Percentiles rank a stretch among this genome's conserved stretches.
Conservation (phyloP, 2,888 invertebrate genomes). For the Drosophila melanosoma region DNA sequence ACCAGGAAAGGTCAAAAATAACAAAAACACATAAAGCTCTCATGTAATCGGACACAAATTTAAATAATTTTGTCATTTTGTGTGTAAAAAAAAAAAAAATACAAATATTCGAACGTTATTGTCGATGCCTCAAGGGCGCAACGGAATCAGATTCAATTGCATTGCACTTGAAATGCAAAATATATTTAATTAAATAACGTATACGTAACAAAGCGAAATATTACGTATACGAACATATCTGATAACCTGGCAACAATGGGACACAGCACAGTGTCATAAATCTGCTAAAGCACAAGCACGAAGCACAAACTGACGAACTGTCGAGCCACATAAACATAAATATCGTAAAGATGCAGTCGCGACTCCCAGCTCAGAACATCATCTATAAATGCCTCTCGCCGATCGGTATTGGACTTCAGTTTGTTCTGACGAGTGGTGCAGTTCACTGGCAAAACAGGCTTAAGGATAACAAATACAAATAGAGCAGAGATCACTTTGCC, state of each 20-base stretch:
- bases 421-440: slow-evolving; percentile 40
- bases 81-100: slow-evolving; percentile 25
- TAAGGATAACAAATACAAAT: slow-evolving; percentile 38
- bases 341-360: slow-evolving; percentile 76
- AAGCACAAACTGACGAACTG: slow-evolving; percentile 54
- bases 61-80: slow-evolving; percentile 72
- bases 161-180: slow-evolving; percentile 73
- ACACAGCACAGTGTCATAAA: slow-evolving; percentile 81
- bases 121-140: slow-evolving; percentile 59
- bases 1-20: slow-evolving; percentile 53
- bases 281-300: slow-evolving; percentile 73
- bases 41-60: slow-evolving; percentile 62
- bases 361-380: slow-evolving; percentile 42
- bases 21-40: slow-evolving; percentile 51
- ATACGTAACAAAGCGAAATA: slow-evolving; percentile 53
- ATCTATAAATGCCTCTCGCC: slow-evolving; percentile 64
- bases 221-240: slow-evolving; percentile 60
- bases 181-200: slow-evolving; percentile 69
- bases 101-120: slow-evolving; percentile 46
- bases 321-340: slow-evolving; percentile 80
- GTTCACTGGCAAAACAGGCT: slow-evolving; percentile 31
- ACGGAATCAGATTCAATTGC: slow-evolving; percentile 52
- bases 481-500: not conserved
- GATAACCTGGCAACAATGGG: slow-evolving; percentile 76
- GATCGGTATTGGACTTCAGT: slow-evolving; percentile 48